phyloP scores from a whole-genome alignment of 37 sponge, comb jelly and placozoan genomes.

The Beroe ovata region DNA sequence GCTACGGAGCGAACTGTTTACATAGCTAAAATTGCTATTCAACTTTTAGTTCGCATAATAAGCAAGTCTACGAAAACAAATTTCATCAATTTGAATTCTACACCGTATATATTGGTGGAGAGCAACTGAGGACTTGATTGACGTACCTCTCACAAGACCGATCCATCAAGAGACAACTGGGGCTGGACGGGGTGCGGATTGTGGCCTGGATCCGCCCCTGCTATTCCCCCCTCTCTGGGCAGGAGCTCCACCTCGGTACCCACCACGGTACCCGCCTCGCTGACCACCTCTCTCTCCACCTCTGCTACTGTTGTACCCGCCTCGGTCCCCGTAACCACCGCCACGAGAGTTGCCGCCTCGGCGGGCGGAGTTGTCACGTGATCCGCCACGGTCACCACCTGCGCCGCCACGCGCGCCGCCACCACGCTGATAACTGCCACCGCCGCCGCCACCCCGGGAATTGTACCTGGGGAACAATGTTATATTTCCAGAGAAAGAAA shows the following conservation, averaged over 20 bases:
- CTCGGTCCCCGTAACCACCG: constrained; percentile 5
- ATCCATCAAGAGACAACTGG: constrained; percentile 5
- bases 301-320: constrained; percentile 27
- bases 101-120: too few species aligned
- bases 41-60: too few species aligned
- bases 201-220: background rate
- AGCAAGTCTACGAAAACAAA: too few species aligned
- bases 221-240: background rate
- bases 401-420: background rate
- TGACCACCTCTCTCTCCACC: constrained; percentile 23
- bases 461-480: constrained; percentile 10
- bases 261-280: constrained; percentile 11
- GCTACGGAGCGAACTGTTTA: too few species aligned
- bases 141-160: constrained; percentile 8
- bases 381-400: background rate
- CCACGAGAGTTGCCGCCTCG: constrained; percentile 10
- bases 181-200: constrained; percentile 12
- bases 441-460: background rate
- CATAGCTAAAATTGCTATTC: too few species aligned
- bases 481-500: background rate
- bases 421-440: background rate
- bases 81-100: too few species aligned
- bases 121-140: too few species aligned
- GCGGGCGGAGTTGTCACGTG: background rate
- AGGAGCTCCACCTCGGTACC: constrained; percentile 13